Conservation (phyloP, 37 sponge, comb jelly and placozoan genomes). For the Dysidea cf. avara region DNA sequence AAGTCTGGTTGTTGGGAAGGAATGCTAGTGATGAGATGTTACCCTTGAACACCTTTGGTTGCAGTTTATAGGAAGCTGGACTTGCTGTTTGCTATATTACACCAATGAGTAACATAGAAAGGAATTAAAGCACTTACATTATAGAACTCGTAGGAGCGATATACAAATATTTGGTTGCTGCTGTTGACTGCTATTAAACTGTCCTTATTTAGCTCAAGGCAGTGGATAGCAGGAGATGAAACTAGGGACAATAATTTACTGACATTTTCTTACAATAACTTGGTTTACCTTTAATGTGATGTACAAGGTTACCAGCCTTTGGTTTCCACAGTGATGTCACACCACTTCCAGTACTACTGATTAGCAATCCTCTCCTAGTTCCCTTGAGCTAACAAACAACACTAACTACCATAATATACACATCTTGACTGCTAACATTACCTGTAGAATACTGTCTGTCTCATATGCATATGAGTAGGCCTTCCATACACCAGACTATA, state of each 20-base stretch:
- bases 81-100: too few relatives aligned
- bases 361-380: constrained; percentile 57
- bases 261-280: background rate
- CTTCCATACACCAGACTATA: background rate
- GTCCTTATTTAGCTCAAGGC: constrained; percentile 58
- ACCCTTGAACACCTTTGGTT: constrained; percentile 29
- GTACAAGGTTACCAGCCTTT: constrained; percentile 25
- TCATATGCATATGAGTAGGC: background rate
- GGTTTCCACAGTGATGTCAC: constrained; percentile 62
- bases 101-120: too few relatives aligned
- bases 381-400: constrained; percentile 33
- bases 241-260: background rate
- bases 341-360: constrained; percentile 52
- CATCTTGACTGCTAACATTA: too few relatives aligned
- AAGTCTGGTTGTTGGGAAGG: constrained; percentile 56
- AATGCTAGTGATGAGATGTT: constrained; percentile 27
- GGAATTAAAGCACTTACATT: too few relatives aligned
- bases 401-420: too few relatives aligned
- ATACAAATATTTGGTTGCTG: too few relatives aligned
- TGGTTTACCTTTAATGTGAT: constrained; percentile 41
- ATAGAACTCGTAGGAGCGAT: too few relatives aligned
- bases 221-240: background rate
- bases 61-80: background rate
- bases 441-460: too few relatives aligned
- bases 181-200: constrained; percentile 42